Conservation (phyloP, 2,888 invertebrate genomes). For the Anticlea derivata region DNA sequence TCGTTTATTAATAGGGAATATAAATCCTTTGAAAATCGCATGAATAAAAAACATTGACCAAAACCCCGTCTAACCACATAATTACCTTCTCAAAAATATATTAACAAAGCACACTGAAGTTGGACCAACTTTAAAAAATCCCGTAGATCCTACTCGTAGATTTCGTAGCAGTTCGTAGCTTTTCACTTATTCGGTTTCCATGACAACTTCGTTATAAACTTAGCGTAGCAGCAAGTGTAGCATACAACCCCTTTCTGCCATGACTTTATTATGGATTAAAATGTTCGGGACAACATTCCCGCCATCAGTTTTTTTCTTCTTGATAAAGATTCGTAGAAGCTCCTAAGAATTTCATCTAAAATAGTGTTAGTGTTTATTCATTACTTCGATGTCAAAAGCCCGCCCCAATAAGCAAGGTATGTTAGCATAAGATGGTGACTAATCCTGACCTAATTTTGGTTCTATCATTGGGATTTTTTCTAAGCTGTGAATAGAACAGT, state of each 20-base stretch:
- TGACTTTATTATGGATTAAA: conserved; percentile 46
- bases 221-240: conserved; percentile 28
- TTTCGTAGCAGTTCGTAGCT: conserved; percentile 9
- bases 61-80: no score
- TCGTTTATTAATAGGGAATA: no score
- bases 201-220: conserved; percentile 62
- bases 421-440: conserved; percentile 28
- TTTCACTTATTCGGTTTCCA: conserved; percentile 27
- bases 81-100: no score
- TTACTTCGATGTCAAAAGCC: neutral
- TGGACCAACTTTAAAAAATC: no score
- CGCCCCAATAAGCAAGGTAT: neutral
- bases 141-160: no score
- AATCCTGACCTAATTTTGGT: conserved; percentile 28
- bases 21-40: no score
- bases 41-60: no score
- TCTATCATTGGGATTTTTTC: neutral
- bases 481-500: neutral
- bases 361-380: conserved; percentile 12
- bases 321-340: no score
- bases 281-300: conserved; percentile 58
- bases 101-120: no score
- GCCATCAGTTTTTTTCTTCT: conserved; percentile 44
- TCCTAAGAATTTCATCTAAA: no score
- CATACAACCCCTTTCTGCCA: conserved; percentile 47